These are phyloP conservation scores for Delia radicum DNA, from an alignment of 1,140 invertebrate genomes.

Conservation along the genomic window DNA sequence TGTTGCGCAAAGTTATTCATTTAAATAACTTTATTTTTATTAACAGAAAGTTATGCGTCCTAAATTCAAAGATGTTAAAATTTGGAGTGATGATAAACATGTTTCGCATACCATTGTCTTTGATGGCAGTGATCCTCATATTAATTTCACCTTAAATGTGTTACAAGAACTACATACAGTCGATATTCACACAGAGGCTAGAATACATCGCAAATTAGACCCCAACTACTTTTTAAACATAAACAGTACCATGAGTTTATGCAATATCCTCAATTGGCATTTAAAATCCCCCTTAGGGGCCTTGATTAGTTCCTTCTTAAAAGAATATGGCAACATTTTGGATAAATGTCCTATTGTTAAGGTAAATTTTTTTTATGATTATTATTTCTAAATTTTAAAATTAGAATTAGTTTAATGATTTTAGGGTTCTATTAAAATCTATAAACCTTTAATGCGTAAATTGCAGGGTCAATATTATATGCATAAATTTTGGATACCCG, in stretches of 20 bases:
- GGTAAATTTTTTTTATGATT: conserved; percentile 35
- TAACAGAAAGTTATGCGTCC: conserved; percentile 49
- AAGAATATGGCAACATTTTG: conserved; percentile 45
- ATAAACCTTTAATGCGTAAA: conserved; percentile 32
- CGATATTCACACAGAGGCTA: conserved; percentile 40
- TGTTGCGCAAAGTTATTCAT: no score
- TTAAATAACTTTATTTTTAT: neutral
- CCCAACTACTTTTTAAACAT: conserved; percentile 36
- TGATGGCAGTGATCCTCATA: conserved; percentile 43
- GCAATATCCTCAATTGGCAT: conserved; percentile 40
- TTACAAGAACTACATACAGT: conserved; percentile 38
- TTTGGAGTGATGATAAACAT: conserved; percentile 48
- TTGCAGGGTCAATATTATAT: conserved; percentile 51
- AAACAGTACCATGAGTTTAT: conserved; percentile 45
- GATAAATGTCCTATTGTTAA: conserved; percentile 45
- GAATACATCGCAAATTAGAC: conserved; percentile 42
- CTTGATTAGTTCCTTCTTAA: conserved; percentile 40
- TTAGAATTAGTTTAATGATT: no score
- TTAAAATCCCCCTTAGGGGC: conserved; percentile 44
- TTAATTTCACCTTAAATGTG: conserved; percentile 47
- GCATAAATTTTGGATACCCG: conserved; percentile 52
- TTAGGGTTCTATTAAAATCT: conserved; percentile 4
- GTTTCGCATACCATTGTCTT: conserved; percentile 42
- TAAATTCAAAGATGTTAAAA: conserved; percentile 44
- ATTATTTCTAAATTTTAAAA: neutral